Evolutionary conservation across 2,888 invertebrate genomes (phyloP).

Genomic region (Sesamia inferens): DNA sequence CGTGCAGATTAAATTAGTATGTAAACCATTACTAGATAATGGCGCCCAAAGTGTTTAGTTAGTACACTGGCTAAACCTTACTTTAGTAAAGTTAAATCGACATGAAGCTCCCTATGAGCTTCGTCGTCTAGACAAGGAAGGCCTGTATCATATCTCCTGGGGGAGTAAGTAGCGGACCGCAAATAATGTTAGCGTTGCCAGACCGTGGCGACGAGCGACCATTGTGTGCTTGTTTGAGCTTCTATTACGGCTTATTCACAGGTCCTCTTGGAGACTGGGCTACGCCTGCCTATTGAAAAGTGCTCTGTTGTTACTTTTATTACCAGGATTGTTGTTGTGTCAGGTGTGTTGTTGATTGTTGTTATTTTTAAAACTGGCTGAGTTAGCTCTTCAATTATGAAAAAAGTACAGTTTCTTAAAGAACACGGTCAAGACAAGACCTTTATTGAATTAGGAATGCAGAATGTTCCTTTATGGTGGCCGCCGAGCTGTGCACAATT

Average conservation of each 20-base stretch:
- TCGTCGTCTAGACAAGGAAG: slow-evolving; percentile 82
- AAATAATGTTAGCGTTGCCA: slow-evolving; percentile 83
- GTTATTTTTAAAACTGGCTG: not conserved
- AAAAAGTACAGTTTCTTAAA: not conserved
- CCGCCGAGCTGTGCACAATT: slow-evolving; percentile 6
- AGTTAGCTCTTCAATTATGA: not conserved
- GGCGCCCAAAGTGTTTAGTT: slow-evolving; percentile 14
- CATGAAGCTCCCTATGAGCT: slow-evolving; percentile 43
- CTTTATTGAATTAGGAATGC: not conserved
- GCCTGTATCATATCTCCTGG: slow-evolving; percentile 76
- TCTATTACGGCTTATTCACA: slow-evolving; percentile 66
- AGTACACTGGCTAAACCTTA: slow-evolving; percentile 5
- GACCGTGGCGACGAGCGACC: slow-evolving; percentile 78
- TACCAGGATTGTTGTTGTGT: too few relatives aligned
- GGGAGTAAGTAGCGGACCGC: slow-evolving; percentile 84
- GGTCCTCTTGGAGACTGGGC: slow-evolving; percentile 48
- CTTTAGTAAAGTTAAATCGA: slow-evolving; percentile 30
- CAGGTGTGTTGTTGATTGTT: too few relatives aligned
- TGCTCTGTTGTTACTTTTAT: slow-evolving; percentile 2
- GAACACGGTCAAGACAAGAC: not conserved
- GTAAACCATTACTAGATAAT: slow-evolving; percentile 56
- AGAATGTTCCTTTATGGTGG: not conserved
- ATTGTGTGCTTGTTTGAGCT: slow-evolving; percentile 73
- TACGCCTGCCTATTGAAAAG: slow-evolving; percentile 50
- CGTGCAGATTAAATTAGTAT: slow-evolving; percentile 30